Conservation (phyloP, 2,113 vertebrate genomes). For the Malurus melanocephalus region DNA sequence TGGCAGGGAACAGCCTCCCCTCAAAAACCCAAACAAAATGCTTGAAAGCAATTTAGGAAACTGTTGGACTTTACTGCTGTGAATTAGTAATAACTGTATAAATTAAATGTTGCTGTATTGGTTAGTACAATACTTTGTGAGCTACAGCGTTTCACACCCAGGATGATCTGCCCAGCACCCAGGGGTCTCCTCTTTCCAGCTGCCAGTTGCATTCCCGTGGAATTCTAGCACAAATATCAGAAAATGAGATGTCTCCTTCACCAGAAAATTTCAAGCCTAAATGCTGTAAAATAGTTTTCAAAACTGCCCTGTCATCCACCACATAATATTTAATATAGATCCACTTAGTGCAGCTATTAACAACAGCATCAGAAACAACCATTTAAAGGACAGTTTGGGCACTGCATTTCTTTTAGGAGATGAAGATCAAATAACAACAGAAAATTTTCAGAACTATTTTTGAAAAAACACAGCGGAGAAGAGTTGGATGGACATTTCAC, state of each 20-base stretch:
- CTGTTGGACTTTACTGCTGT: conserved; percentile 7
- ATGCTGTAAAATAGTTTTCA: not conserved
- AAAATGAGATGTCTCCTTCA: not conserved
- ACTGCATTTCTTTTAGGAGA: not conserved
- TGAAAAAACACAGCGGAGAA: not conserved
- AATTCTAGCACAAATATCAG: not conserved
- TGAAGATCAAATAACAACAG: not conserved
- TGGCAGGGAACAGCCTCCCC: conserved; percentile 23
- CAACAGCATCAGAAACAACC: not conserved
- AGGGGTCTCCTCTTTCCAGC: not conserved
- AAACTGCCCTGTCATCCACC: not conserved
- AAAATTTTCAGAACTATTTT: not conserved
- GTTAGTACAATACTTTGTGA: not conserved
- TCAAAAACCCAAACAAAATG: conserved; percentile 31
- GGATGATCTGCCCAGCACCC: not conserved
- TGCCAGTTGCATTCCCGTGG: not conserved
- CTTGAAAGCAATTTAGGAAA: conserved; percentile 40
- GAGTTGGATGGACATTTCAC: not conserved
- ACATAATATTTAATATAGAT: not conserved
- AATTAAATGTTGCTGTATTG: conserved; percentile 12
- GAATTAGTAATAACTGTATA: conserved; percentile 45
- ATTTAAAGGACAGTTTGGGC: not conserved
- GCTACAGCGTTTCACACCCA: not conserved
- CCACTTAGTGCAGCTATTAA: not conserved
- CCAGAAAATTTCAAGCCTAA: not conserved